These are phyloP conservation scores for Fragum fragum DNA, from an alignment of 2,888 invertebrate species.

Conservation along the genomic window DNA sequence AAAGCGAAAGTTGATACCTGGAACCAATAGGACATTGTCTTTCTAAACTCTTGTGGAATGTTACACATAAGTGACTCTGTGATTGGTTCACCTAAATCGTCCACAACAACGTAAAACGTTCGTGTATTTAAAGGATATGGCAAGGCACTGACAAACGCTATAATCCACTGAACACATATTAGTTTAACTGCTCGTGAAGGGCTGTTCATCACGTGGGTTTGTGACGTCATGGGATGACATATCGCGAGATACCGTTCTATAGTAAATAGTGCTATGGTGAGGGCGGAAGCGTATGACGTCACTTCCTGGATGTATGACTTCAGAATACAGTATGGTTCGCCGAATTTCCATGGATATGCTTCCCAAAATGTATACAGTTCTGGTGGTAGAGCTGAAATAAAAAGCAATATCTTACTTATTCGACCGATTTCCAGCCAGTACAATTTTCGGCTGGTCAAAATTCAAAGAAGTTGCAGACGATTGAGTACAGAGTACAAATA, in stretches of 20 bases:
- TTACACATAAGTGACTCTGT: conserved; percentile 82
- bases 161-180: conserved; percentile 92
- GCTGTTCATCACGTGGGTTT: conserved; percentile 91
- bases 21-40: conserved; percentile 88
- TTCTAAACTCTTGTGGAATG: conserved; percentile 76
- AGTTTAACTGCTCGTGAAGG: conserved; percentile 93
- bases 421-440: no score
- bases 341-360: conserved; percentile 87
- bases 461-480: no score
- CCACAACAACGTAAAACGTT: conserved; percentile 75
- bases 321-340: conserved; percentile 86
- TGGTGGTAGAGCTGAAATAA: conserved; percentile 86
- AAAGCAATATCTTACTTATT: no score
- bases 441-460: no score
- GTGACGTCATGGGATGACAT: conserved; percentile 94
- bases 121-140: conserved; percentile 83
- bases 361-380: conserved; percentile 87
- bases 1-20: conserved; percentile 94
- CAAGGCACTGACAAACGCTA: conserved; percentile 91
- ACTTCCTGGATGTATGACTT: conserved; percentile 87
- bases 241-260: conserved; percentile 96
- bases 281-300: conserved; percentile 95
- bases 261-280: conserved; percentile 97
- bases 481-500: no score
- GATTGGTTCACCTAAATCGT: conserved; percentile 71